Evolutionary conservation across 2,888 invertebrate genomes (phyloP), one percentile per base, ranked within the genome.

Genomic region (Sepiola atlantica): DNA sequence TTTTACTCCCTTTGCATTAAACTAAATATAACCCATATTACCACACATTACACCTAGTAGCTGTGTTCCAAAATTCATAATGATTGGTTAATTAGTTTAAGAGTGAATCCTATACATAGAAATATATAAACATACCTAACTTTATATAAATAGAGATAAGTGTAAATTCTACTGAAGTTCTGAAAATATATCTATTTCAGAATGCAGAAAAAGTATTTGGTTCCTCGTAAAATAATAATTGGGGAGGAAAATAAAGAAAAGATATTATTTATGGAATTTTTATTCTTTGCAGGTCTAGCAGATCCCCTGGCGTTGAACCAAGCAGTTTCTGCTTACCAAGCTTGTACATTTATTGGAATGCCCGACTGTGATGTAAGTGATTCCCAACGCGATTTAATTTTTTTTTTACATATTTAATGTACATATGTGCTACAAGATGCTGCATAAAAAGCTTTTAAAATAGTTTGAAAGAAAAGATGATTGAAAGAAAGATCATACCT

Each of bases 331-430:
- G 98, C 98, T 77, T 98, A 98, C 97, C 98, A 98, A 96, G 98
- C 98, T 1, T 98, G 98, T 96, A 98, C 98, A 97, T 98, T 98
- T 95, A 97, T 98, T 90, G 98, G 98, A 20, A 98, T 98, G 98
- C 98, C 98, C 0, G 98, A 98, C 96, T 98, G 98, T 96, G 98
- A 98, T 97, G 98, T 98, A 96, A 95, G 96, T 94, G 77, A n/a
- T 77, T 18, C n/a, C 12, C 2, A 2, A 16, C 77, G n/a, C n/a
- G n/a, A 61, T 61, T 61, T 61, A 61, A 77, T 16, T 77, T n/a
- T 77, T 77, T 32, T n/a, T 2, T n/a, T n/a, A 18, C n/a, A 1
- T 32, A n/a, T 77, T 14, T 77, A 16, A 32, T 1, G 16, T 77
- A 32, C 16, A 77, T 77, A 77, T 77, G n/a, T 45, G 8, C 8